These are phyloP conservation scores for Pterocles burchelli DNA, from an alignment of 2,113 vertebrate species.

Conservation along the genomic window DNA sequence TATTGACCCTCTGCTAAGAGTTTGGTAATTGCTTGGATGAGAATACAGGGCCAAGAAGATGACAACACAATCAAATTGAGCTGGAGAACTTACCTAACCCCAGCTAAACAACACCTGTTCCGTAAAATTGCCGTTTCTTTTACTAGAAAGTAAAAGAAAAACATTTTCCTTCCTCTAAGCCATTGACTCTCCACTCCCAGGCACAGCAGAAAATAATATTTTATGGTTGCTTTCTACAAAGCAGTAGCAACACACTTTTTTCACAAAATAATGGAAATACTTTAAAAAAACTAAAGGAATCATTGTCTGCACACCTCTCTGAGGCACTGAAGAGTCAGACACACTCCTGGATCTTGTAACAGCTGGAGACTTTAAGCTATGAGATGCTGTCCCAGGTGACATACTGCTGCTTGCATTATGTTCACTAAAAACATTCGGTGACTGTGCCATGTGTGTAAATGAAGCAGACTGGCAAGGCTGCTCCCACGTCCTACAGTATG, in stretches of 20 bases:
- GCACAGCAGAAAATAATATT: not conserved
- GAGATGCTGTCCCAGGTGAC: conserved; percentile 83
- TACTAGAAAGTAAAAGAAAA: not conserved
- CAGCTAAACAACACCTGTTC: not conserved
- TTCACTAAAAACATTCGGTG: conserved; percentile 87
- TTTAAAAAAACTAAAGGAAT: not conserved
- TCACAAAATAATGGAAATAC: not conserved
- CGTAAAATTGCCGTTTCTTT: too few relatives aligned
- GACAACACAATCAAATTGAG: not conserved
- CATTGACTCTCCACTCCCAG: not conserved
- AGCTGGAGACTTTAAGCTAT: conserved; percentile 91
- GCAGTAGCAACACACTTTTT: not conserved
- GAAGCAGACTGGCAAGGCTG: conserved; percentile 83
- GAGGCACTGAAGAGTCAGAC: conserved; percentile 92
- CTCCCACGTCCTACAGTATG: conserved; percentile 94
- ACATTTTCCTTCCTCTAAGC: not conserved
- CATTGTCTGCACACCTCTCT: conserved; percentile 81
- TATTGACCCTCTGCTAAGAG: not conserved
- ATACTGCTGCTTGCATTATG: conserved; percentile 83
- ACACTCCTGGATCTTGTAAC: conserved; percentile 89
- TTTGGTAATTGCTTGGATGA: not conserved
- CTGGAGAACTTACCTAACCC: not conserved
- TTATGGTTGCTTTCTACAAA: not conserved
- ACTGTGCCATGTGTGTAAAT: conserved; percentile 85
- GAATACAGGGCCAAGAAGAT: not conserved